Base-by-base conservation (phyloP, 2,113 vertebrate species). In the Cygnus atratus region DNA sequence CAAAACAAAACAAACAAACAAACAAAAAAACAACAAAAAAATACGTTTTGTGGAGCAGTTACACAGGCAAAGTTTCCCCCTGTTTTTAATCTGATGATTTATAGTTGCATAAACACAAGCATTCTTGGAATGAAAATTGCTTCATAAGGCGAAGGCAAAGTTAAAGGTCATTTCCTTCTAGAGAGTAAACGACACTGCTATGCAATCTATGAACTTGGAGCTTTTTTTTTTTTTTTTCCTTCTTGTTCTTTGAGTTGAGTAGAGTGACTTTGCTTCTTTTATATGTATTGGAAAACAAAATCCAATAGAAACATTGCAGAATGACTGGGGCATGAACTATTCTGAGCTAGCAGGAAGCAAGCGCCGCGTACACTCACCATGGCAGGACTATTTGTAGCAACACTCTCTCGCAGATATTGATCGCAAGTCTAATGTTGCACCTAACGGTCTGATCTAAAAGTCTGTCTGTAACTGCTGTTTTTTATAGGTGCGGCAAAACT, bases 341-440 rank as follows among this genome's bases (percentile, higher is more conserved):
- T 88, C 59, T 5, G 76, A 80, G 59, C 54, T 33, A 35, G 93
- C 41, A 86, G 87, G 91, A 88, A 88, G 91, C 50, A 16, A 73
- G 25, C 0, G 0, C 66, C 1, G 0, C 1, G 8, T 22, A 8
- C 1, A 0, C 59, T 72, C 31, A 17, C 91, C 62, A 13, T 10
- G 33, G 79, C 66, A 25, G 8, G 54, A n/a, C 86, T 88, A 76
- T 85, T 76, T 73, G 71, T 57, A 66, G 93, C 79, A 86, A 4
- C 39, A 0, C 35, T 41, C 61, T 37, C 90, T 68, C 28, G 8
- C 70, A 84, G 87, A 18, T 71, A 74, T 22, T 35, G 87, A 59
- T 89, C 81, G n/a, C 81, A 35, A 29, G 59, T 28, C 83, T 77
- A 15, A 55, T 28, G 75, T 19, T 71, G 74, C 68, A 61, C 81